Conservation (phyloP, 2,888 invertebrate species). For the Microctonus hyperodae region DNA sequence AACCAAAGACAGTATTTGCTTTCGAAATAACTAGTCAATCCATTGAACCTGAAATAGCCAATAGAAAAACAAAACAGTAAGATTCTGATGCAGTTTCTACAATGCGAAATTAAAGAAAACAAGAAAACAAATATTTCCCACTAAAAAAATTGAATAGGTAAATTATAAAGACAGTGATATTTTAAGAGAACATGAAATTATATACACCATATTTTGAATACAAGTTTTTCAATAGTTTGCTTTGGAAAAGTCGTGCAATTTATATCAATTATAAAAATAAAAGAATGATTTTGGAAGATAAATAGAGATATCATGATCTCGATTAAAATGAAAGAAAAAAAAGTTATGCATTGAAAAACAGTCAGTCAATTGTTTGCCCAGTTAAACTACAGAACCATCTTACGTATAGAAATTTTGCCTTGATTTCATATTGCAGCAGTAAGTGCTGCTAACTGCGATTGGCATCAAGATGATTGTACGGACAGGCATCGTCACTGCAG, state of each 20-base stretch:
- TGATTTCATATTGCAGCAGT: conserved; percentile 45
- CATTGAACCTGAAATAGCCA: conserved; percentile 33
- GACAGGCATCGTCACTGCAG: conserved; percentile 60
- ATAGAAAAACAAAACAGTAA: conserved; percentile 8
- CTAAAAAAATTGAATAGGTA: background rate
- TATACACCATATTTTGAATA: no score
- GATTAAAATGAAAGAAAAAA: conserved; percentile 2
- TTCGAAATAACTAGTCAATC: conserved; percentile 10
- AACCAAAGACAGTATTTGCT: conserved; percentile 16
- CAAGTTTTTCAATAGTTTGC: no score
- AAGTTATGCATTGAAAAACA: background rate
- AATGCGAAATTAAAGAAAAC: no score
- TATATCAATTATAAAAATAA: no score
- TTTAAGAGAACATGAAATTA: background rate
- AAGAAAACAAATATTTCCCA: background rate
- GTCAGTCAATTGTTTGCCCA: conserved; percentile 17
- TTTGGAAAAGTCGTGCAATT: no score
- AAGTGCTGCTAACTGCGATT: conserved; percentile 50
- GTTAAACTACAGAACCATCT: conserved; percentile 59
- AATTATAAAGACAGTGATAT: background rate
- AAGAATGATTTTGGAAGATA: no score
- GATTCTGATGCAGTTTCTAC: no score
- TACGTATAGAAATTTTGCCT: conserved; percentile 53
- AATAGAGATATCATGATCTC: no score
- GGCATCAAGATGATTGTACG: conserved; percentile 53